Evolutionary conservation across 2,888 invertebrate genomes (phyloP), one percentile per base, ranked within the genome.

Genomic region (Miltochrista miniata): DNA sequence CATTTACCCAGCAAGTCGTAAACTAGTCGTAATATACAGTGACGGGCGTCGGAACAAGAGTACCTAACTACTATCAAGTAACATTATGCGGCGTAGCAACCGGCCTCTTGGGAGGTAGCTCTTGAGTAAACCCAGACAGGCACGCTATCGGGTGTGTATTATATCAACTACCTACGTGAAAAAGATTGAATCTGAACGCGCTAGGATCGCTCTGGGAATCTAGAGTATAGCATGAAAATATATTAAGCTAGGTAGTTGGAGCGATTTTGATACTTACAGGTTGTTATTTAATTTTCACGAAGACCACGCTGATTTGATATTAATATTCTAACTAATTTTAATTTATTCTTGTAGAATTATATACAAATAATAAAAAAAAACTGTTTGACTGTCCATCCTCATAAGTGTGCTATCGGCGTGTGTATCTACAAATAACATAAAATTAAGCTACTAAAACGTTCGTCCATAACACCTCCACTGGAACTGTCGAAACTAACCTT

Each of bases 161-260:
- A 67, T 64, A 67, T 61, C 64, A 60, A 51, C 18, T 24, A 24
- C 51, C 47, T 43, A 51, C 47, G 51, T 55, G 46, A 41, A 51
- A 61, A 61, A 61, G 61, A 65, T 68, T 59, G 59, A 54, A 65
- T 64, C 68, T 38, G 43, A 52, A 56, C 52, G 40, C 45, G 45
- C 38, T 36, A 31, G 11, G 12, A 4, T 31, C 14, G 15, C 18
- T 24, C 18, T 24, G 18, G 12, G 9, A 42, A 52, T 30, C 44
- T 36, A 18, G 39, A 41, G 37, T 48, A 45, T 15, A n/a, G 14
- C 49, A 49, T 13, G 2, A 35, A 35, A 13, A 36, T 7, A 35
- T 9, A 13, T 9, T 36, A 8, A 36, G 8, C 14, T 2, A 3
- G 3, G 10, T 33, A 7, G 33, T 7, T 33, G 2, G 18, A 24